Evolutionary conservation across 2,113 vertebrate species (phyloP), one percentile per base, ranked within the genome.

Genomic region (Glaucidium brasilianum): DNA sequence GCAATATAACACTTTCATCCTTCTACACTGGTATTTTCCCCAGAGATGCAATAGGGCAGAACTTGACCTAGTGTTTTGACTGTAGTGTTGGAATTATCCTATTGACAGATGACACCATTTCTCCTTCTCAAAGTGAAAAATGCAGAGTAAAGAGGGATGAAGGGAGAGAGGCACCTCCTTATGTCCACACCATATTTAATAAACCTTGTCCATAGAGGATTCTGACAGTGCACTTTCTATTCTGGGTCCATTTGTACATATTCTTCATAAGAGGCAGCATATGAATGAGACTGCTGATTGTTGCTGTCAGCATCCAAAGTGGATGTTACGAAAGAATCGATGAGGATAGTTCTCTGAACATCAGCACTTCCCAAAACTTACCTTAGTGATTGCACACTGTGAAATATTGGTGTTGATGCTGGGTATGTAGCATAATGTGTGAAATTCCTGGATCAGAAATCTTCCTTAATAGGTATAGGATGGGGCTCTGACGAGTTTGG

Each of bases 401-500:
- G 34, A 90, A 90, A 69, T 74, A 3, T 18, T 50, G 34, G 17
- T 74, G 32, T 9, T 76, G 13, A 1, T 73, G 35, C 25, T 76
- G 35, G 17, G 8, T 49, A 29, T 58, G 68, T 37, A 68, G 37
- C n/a, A 37, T 10, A 87, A 73, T 0, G 0, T 39, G 16, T 32
- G 56, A 53, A 84, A 71, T 81, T 77, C 25, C 26, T 3, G 3
- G 20, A 26, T 29, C 14, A 69, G 35, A 68, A 84, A 43, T 87
- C 26, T 94, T 72, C 26, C 10, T 53, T 85, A 69, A 37, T 2
- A 62, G 5, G 1, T 41, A 11, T 52, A 23, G 41, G 15, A 67
- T 5, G 16, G 55, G 29, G 5, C 3, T 49, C 8, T 62, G 12
- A 30, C 50, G 66, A 88, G 15, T 58, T 73, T 77, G 56, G 19